phyloP scores from a whole-genome alignment of 1,140 invertebrate genomes.

The Apis laboriosa region DNA sequence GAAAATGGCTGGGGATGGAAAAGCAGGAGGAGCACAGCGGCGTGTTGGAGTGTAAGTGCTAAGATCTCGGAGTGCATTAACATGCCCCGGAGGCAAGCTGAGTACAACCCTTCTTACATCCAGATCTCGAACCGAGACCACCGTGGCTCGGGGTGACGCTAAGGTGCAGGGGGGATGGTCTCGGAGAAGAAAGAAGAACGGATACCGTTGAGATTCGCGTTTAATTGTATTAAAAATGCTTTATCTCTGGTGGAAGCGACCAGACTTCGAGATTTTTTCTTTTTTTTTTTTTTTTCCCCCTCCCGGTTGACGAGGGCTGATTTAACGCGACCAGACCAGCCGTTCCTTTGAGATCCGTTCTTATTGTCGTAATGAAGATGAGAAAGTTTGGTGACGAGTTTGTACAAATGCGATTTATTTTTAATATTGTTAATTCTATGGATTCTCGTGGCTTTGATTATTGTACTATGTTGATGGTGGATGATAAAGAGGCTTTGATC shows the following conservation, averaged over 20 bases:
- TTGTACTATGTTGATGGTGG: too few species aligned
- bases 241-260: slow-evolving; percentile 69
- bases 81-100: slow-evolving; percentile 79
- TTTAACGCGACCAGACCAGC: slow-evolving; percentile 16
- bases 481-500: too few species aligned
- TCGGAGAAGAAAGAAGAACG: slow-evolving; percentile 50
- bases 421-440: background rate
- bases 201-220: slow-evolving; percentile 77
- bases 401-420: background rate
- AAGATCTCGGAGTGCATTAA: slow-evolving; percentile 82
- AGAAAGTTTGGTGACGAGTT: background rate
- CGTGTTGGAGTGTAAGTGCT: slow-evolving; percentile 82
- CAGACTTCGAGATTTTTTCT: slow-evolving; percentile 9
- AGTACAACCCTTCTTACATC: slow-evolving; percentile 82
- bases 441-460: too few species aligned
- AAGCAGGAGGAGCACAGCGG: slow-evolving; percentile 64
- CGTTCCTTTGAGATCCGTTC: background rate
- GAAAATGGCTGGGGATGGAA: slow-evolving; percentile 74
- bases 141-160: slow-evolving; percentile 52
- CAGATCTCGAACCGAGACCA: slow-evolving; percentile 72
- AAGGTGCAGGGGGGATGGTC: background rate
- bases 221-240: slow-evolving; percentile 82
- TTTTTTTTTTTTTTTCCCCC: background rate
- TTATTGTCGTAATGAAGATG: background rate
- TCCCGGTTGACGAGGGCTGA: slow-evolving; percentile 28